Evolutionary conservation across 2,888 invertebrate species (phyloP).

Genomic region (Scaptomyza flava): DNA sequence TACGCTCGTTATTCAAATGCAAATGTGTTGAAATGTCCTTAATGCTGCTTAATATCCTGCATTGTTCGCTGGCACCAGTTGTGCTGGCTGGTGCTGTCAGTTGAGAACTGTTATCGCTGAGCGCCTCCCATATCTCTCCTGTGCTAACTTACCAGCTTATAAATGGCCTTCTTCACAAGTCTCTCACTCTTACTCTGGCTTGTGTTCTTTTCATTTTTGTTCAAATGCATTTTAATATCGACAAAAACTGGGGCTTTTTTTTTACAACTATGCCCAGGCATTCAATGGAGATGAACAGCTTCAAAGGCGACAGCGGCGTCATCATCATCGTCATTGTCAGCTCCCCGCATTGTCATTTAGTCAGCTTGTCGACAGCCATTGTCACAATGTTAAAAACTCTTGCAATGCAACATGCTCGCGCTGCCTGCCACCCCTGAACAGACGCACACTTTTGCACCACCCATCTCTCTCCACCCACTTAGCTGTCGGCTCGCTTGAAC

Average conservation of each 20-base stretch:
- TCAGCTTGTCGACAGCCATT: constrained; percentile 76
- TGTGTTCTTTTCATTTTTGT: constrained; percentile 28
- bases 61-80: constrained; percentile 59
- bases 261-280: constrained; percentile 50
- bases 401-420: constrained; percentile 61
- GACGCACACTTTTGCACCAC: not conserved
- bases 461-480: constrained; percentile 18
- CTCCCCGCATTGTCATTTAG: constrained; percentile 70
- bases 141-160: constrained; percentile 40
- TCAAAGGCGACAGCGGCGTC: constrained; percentile 47
- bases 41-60: constrained; percentile 77
- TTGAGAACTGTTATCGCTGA: constrained; percentile 46
- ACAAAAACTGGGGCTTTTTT: constrained; percentile 65
- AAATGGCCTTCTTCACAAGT: constrained; percentile 42
- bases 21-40: constrained; percentile 75
- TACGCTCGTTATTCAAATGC: constrained; percentile 54
- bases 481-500: constrained; percentile 66
- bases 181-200: not conserved
- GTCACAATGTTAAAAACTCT: constrained; percentile 74
- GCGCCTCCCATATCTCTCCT: constrained; percentile 10
- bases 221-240: constrained; percentile 76
- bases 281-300: constrained; percentile 40
- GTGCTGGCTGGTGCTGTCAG: constrained; percentile 29
- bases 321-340: constrained; percentile 13
- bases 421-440: constrained; percentile 6